phyloP scores from a whole-genome alignment of 2,797 vertebrate species.

The Microcaecilia unicolor region DNA sequence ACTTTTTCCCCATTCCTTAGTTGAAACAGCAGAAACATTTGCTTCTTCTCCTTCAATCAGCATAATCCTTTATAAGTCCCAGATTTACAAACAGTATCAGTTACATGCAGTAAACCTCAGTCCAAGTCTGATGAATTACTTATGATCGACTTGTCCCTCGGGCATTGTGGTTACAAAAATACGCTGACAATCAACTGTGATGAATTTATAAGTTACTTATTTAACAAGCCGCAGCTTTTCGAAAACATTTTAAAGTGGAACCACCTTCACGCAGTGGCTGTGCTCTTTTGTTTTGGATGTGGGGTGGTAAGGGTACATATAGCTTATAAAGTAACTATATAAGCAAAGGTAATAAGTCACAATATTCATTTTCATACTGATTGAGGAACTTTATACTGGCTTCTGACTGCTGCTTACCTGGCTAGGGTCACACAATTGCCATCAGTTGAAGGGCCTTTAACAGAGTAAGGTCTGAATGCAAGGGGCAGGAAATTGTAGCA shows the following conservation, averaged over 20 bases:
- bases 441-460: too few species aligned
- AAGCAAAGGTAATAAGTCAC: too few species aligned
- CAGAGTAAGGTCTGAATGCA: too few species aligned
- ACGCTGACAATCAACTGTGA: constrained; percentile 34
- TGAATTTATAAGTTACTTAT: constrained; percentile 32
- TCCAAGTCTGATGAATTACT: constrained; percentile 48
- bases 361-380: too few species aligned
- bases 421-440: too few species aligned
- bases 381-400: too few species aligned
- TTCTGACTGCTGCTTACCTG: too few species aligned
- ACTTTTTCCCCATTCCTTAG: constrained; percentile 11
- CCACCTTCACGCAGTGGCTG: background rate
- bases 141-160: constrained; percentile 43
- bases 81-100: constrained; percentile 48
- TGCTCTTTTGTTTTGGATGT: background rate
- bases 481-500: too few species aligned
- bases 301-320: too few species aligned
- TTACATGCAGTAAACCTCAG: constrained; percentile 41
- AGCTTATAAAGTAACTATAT: too few species aligned
- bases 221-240: constrained; percentile 30
- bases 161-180: constrained; percentile 34
- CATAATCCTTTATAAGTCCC: constrained; percentile 35
- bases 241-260: constrained; percentile 19
- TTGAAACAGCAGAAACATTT: constrained; percentile 48
- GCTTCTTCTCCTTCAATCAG: constrained; percentile 23